Percentiles rank a stretch among this genome's conserved stretches.
Evolutionary conservation across 2,113 vertebrate genomes (phyloP).

Genomic region (Chrysochloris asiatica): DNA sequence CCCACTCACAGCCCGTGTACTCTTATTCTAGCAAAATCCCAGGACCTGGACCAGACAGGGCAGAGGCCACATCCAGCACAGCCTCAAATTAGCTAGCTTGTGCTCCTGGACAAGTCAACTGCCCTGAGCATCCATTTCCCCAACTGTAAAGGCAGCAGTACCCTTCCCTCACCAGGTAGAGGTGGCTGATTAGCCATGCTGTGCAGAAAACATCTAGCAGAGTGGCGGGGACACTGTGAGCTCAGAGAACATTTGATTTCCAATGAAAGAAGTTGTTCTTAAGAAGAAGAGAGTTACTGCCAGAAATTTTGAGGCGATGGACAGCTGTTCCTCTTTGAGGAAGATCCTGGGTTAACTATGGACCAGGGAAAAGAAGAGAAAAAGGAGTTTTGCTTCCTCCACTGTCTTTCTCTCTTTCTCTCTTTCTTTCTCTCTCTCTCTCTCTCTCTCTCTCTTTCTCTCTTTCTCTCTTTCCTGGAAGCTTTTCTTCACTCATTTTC

Average conservation of each 20-base stretch:
- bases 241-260: neutral
- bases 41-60: neutral
- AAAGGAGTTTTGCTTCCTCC: neutral
- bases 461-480: conserved; percentile 5
- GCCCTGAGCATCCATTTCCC: neutral
- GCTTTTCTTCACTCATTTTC: neutral
- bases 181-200: neutral
- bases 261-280: neutral
- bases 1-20: neutral
- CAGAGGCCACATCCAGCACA: neutral
- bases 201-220: neutral
- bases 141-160: neutral
- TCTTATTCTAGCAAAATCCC: fast-evolving
- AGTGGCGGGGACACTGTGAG: neutral
- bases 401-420: no score
- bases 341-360: neutral
- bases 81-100: neutral
- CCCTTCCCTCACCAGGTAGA: neutral
- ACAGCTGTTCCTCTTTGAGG: conserved; percentile 25
- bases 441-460: no score
- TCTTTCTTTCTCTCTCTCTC: no score
- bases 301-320: neutral
- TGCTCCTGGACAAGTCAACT: neutral
- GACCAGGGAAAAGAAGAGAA: neutral
- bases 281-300: neutral